Evolutionary conservation across 2,797 vertebrate genomes (phyloP), one percentile per base, ranked within the genome.

Genomic region (Catharus ustulatus): DNA sequence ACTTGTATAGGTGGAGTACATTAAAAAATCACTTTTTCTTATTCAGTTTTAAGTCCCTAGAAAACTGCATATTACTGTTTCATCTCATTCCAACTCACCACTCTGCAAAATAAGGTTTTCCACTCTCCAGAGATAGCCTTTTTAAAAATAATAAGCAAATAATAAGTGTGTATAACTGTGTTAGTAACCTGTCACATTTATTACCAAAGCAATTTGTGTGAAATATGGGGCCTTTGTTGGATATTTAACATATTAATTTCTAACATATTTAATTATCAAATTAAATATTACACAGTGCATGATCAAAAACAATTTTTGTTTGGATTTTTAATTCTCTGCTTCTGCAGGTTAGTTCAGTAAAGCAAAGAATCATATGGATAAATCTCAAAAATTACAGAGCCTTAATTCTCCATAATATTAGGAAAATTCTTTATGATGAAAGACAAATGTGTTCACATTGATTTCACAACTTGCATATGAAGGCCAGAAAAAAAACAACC

Each of bases 221-320:
- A 52, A 3, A 51, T 59, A 9, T 63, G 10, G 2, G 4, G 22
- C 6, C 17, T 84, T 80, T 48, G 16, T 19, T 52, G 26, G 10
- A 26, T 55, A 57, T 48, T 84, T 57, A 68, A n/a, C 32, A n/a
- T 23, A 52, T 5, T 43, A 11, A n/a, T 40, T 2, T 46, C 24
- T 55, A 46, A n/a, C 15, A 40, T 40, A 40, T 52, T 79, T 42
- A 79, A 46, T 32, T 59, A 58, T 9, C 0, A 80, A 68, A 54
- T 69, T 11, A 46, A 73, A 48, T 80, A 62, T n/a, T 58, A 24
- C 10, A 59, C 3, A 24, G 4, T 45, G 4, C 7, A 63, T 26
- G 11, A n/a, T 42, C 15, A 54, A 77, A 55, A 63, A 3, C 0
- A 0, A 26, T 17, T 57, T 66, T 27, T 80, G 1, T 36, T 72